A percentile compares a stretch with the other conserved stretches of the same genome.
phyloP scores from a whole-genome alignment of 2,888 invertebrate species.

The Sericinus montela region DNA sequence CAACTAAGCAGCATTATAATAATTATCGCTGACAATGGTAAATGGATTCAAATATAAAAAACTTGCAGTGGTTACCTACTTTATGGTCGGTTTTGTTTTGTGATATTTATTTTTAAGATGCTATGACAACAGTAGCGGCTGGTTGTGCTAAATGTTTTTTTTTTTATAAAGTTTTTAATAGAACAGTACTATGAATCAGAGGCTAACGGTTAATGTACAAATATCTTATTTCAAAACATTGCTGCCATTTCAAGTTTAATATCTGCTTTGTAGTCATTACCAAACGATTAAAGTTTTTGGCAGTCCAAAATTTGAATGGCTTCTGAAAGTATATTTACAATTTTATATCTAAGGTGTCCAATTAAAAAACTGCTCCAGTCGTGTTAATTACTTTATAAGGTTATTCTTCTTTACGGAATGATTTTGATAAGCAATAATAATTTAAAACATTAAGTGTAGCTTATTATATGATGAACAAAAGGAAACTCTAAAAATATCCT shows the following conservation, averaged over 20 bases:
- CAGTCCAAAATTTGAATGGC: slow-evolving; percentile 28
- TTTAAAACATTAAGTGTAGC: slow-evolving; percentile 41
- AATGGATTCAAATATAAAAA: not conserved
- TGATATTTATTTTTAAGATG: slow-evolving; percentile 36
- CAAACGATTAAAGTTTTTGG: slow-evolving; percentile 3
- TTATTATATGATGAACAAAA: slow-evolving; percentile 33
- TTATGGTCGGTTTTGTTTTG: not conserved
- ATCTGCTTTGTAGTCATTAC: slow-evolving; percentile 62
- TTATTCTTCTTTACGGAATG: slow-evolving; percentile 47
- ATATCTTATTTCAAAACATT: slow-evolving; percentile 39
- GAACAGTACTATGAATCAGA: slow-evolving; percentile 59
- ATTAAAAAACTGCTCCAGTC: slow-evolving; percentile 19
- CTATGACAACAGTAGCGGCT: slow-evolving; percentile 35
- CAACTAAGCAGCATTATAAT: too few relatives aligned
- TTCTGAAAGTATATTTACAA: slow-evolving; percentile 30
- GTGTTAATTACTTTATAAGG: slow-evolving; percentile 43
- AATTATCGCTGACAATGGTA: too few relatives aligned
- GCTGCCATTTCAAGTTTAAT: slow-evolving; percentile 72
- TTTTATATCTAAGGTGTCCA: slow-evolving; percentile 13
- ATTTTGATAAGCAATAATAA: slow-evolving; percentile 54
- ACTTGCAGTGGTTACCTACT: not conserved
- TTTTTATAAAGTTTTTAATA: slow-evolving; percentile 33
- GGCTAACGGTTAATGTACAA: slow-evolving; percentile 65
- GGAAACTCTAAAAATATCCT: too few relatives aligned
- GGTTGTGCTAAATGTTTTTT: slow-evolving; percentile 37